Percentiles rank a stretch among this genome's conserved stretches.
Evolutionary conservation across 2,888 invertebrate genomes (phyloP).

Genomic region (Cheilosia vulpina): DNA sequence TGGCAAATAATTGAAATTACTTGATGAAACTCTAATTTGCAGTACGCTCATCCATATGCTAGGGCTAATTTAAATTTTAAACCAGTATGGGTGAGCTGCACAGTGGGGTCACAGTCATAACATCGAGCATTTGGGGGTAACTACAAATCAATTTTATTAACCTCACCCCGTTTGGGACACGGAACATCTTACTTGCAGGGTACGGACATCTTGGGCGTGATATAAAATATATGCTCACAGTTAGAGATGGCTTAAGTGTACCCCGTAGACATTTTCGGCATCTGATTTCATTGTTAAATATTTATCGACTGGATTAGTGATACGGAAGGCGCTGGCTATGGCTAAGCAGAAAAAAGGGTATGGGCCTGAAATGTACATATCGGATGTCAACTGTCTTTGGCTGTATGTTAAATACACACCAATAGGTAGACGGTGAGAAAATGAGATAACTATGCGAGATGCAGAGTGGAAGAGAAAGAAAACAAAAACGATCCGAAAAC

Average conservation of each 20-base stretch:
- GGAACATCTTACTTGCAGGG: constrained; percentile 38
- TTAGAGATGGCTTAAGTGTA: constrained; percentile 12
- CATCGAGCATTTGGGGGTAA: not conserved
- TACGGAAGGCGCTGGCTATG: constrained; percentile 21
- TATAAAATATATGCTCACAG: constrained; percentile 8
- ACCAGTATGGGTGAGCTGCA: not conserved
- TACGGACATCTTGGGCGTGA: constrained; percentile 3
- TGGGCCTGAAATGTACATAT: constrained; percentile 19
- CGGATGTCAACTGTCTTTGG: constrained; percentile 39
- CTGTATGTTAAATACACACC: not conserved
- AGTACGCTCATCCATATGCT: not conserved
- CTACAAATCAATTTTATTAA: constrained; percentile 60
- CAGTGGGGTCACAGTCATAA: constrained; percentile 34
- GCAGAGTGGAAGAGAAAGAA: constrained; percentile 4
- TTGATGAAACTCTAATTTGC: not conserved
- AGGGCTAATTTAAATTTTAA: constrained; percentile 15
- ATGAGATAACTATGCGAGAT: constrained; percentile 25
- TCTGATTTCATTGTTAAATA: constrained; percentile 66
- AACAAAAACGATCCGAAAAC: constrained; percentile 48
- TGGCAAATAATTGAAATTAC: constrained; percentile 22
- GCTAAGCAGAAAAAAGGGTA: constrained; percentile 26
- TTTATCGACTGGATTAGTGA: constrained; percentile 57
- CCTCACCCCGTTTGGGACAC: constrained; percentile 13
- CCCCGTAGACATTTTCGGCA: constrained; percentile 38
- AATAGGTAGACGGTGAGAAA: not conserved